A percentile compares a stretch with the other conserved stretches of the same genome.
These are phyloP conservation scores for Imbricaverruca yamaguchii DNA, from an alignment of 2,888 invertebrate species.

Conservation along the genomic window DNA sequence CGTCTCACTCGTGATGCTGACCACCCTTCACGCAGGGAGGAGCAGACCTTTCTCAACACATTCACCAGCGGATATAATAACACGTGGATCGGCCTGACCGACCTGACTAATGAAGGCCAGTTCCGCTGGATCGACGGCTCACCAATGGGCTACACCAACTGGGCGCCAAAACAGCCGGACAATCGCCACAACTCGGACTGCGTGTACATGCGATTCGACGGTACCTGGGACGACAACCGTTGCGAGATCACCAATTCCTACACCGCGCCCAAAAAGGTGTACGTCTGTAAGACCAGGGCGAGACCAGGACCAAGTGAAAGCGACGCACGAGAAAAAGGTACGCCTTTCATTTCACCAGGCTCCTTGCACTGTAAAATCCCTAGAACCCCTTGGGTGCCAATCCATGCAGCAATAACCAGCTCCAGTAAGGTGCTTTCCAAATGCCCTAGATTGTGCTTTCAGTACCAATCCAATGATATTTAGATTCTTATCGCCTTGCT, in stretches of 20 bases:
- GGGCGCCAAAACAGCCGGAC: not conserved
- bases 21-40: not conserved
- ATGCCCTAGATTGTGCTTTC: no score
- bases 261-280: not conserved
- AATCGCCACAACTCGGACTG: constrained; percentile 7
- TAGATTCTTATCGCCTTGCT: no score
- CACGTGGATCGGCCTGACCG: constrained; percentile 4
- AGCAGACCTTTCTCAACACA: not conserved
- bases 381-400: no score
- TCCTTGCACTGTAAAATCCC: no score
- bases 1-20: no score
- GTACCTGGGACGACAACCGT: not conserved
- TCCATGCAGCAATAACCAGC: no score
- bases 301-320: no score
- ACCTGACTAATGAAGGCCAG: not conserved
- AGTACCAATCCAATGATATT: no score
- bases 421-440: no score
- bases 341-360: no score
- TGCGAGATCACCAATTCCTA: not conserved
- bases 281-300: not conserved
- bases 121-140: not conserved
- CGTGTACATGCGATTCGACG: not conserved
- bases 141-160: not conserved
- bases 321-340: no score
- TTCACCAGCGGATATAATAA: not conserved